phyloP scores from a whole-genome alignment of 1,140 invertebrate species.

The Heliconius hermathena region DNA sequence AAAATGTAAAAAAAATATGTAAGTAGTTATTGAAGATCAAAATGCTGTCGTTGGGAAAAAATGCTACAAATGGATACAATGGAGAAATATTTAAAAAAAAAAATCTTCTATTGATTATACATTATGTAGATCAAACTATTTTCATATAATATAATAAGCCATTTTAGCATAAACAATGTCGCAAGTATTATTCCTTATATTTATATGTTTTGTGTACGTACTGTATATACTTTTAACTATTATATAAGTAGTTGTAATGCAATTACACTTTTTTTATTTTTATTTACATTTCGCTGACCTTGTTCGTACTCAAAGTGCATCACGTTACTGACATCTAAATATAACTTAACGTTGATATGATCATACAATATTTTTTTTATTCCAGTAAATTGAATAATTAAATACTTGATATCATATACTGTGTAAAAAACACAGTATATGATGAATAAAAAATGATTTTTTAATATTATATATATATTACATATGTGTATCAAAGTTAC shows the following conservation, averaged over 20 bases:
- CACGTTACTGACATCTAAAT: neutral
- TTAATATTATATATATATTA: no score
- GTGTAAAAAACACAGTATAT: no score
- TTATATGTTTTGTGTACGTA: neutral
- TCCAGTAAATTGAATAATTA: neutral
- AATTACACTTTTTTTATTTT: neutral
- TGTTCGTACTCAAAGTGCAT: neutral
- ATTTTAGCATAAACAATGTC: conserved; percentile 36
- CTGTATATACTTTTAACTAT: neutral
- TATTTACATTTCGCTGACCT: neutral
- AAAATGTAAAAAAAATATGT: no score
- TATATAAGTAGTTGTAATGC: neutral
- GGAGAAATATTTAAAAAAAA: no score
- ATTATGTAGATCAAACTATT: neutral
- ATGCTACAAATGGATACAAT: no score
- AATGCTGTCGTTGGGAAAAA: no score
- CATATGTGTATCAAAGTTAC: neutral
- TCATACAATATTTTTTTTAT: neutral
- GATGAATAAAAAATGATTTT: no score
- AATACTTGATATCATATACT: no score
- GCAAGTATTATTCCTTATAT: neutral
- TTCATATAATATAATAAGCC: neutral
- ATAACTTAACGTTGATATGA: neutral
- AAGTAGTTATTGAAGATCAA: no score
- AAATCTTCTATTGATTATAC: no score